phyloP scores from a whole-genome alignment of 1,140 invertebrate genomes.

The Meteorus sp. region DNA sequence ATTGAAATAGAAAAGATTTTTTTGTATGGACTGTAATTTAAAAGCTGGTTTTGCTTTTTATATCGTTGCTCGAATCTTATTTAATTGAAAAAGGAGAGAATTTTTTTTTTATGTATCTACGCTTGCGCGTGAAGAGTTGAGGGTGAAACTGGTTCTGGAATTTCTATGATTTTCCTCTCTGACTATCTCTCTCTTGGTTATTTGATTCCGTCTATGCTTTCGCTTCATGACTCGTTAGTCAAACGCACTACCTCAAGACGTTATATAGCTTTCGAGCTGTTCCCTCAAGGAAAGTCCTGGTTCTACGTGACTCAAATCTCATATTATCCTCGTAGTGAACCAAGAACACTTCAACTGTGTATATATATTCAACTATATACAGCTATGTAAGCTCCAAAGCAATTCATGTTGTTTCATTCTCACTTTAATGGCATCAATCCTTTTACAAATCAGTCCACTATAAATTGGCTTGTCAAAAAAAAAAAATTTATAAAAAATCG shows the following conservation, averaged over 20 bases:
- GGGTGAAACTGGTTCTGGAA: slow-evolving; percentile 10
- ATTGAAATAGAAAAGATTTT: not conserved
- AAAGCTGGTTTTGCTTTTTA: not conserved
- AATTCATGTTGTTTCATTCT: too few relatives aligned
- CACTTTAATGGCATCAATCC: too few relatives aligned
- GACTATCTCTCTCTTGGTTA: too few relatives aligned
- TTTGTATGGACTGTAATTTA: not conserved
- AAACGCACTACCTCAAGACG: not conserved
- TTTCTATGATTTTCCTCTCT: slow-evolving; percentile 18
- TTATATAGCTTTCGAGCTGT: not conserved
- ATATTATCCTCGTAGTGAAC: slow-evolving; percentile 33
- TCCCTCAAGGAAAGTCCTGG: slow-evolving; percentile 33
- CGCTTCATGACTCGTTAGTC: slow-evolving; percentile 18
- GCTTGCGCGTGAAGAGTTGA: not conserved
- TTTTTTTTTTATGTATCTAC: not conserved
- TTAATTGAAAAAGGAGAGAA: not conserved
- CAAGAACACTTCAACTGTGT: slow-evolving; percentile 12
- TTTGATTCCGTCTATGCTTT: too few relatives aligned
- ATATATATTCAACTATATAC: too few relatives aligned
- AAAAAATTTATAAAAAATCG: too few relatives aligned
- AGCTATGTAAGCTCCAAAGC: too few relatives aligned
- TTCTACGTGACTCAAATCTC: slow-evolving; percentile 56
- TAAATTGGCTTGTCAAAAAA: too few relatives aligned
- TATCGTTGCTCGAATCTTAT: not conserved
- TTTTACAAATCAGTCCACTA: too few relatives aligned